Conservation (phyloP, 2,888 invertebrate species). For the Leptopterna dolabrata region DNA sequence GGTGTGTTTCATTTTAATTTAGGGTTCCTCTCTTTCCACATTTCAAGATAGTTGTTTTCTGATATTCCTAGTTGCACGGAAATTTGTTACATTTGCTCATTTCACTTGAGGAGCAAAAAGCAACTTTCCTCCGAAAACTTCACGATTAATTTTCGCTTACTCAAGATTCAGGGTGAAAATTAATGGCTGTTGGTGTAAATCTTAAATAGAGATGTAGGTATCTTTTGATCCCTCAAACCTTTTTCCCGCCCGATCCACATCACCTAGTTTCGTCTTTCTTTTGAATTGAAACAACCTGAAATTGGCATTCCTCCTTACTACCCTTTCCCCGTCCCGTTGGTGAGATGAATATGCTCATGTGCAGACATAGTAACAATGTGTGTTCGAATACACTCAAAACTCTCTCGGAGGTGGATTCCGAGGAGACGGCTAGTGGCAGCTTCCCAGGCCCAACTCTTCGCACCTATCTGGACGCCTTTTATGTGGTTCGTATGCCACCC, state of each 20-base stretch:
- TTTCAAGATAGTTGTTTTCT: no score
- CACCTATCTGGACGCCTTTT: constrained; percentile 49
- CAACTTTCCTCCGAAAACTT: no score
- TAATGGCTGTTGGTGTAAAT: no score
- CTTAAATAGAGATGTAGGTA: no score
- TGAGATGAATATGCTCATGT: constrained; percentile 56
- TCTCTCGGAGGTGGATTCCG: constrained; percentile 52
- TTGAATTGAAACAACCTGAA: background rate
- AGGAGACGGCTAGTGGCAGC: constrained; percentile 51
- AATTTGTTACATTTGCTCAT: no score
- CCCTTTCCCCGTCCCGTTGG: constrained; percentile 41
- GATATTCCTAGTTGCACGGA: no score
- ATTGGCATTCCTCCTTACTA: background rate
- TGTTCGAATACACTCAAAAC: constrained; percentile 55
- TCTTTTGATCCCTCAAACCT: no score
- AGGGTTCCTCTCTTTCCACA: no score
- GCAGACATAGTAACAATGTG: constrained; percentile 55
- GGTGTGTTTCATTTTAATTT: no score
- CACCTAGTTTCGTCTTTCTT: background rate
- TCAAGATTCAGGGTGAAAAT: no score
- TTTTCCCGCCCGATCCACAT: background rate
- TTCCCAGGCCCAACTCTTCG: constrained; percentile 44
- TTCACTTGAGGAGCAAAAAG: no score
- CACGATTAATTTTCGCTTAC: no score
- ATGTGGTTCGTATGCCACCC: constrained; percentile 56